Percentiles rank a stretch among this genome's conserved stretches.
Conservation (phyloP, 2,888 invertebrate species). For the Synanthedon andrenaeformis region DNA sequence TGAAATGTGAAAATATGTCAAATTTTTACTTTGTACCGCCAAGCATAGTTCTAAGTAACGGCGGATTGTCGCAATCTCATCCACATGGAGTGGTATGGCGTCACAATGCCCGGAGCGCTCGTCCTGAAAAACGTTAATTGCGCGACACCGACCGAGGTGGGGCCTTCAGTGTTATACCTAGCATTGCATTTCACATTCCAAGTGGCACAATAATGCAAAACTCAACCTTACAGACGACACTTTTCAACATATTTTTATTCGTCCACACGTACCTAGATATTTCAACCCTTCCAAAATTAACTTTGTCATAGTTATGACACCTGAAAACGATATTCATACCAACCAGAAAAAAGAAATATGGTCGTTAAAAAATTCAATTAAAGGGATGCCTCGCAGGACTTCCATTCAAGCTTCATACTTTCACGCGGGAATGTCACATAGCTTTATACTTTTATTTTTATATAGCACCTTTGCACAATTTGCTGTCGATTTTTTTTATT, state of each 20-base stretch:
- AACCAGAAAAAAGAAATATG: background rate
- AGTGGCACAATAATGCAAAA: constrained; percentile 7
- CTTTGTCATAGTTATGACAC: background rate
- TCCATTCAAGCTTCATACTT: background rate
- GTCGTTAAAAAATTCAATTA: background rate
- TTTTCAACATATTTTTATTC: constrained; percentile 12
- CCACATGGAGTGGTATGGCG: constrained; percentile 34
- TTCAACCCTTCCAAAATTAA: background rate
- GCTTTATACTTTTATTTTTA: background rate
- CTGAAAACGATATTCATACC: background rate
- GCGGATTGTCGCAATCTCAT: constrained; percentile 37
- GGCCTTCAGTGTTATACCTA: constrained; percentile 18
- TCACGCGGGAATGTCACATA: background rate
- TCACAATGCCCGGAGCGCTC: constrained; percentile 45
- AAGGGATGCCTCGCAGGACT: background rate
- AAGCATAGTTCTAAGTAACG: constrained; percentile 14
- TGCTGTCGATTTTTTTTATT: too few relatives aligned
- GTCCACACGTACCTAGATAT: background rate
- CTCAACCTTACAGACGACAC: constrained; percentile 16
- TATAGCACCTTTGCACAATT: too few relatives aligned
- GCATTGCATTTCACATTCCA: constrained; percentile 32
- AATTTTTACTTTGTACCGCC: too few relatives aligned
- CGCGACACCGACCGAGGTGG: constrained; percentile 36
- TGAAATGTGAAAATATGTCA: too few relatives aligned
- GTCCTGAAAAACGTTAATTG: constrained; percentile 61